Evolutionary conservation across 2,113 vertebrate species (phyloP), one percentile per base, ranked within the genome.

Genomic region (Ornithorhynchus anatinus): DNA sequence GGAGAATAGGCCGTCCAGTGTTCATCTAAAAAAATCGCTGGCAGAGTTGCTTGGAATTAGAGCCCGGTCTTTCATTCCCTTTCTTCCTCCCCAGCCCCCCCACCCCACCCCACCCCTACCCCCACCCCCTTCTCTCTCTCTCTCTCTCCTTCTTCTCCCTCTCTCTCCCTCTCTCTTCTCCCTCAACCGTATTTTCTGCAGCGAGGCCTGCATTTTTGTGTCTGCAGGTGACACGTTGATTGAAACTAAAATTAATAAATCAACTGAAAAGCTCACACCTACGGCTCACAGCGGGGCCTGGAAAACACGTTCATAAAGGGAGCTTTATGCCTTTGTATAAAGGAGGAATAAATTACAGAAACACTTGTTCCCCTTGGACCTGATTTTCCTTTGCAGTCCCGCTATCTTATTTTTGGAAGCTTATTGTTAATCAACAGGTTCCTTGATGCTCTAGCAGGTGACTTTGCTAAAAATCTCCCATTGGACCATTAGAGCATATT

Each of bases 191-290:
- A 88, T 90, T 90, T 92, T 91, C 88, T 79, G 63, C 81, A 75
- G 84, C 14, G 19, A 90, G 85, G 89, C 88, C 86, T 91, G 91
- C 91, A 93, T 93, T 93, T 95, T 90, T 94, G 92, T 92, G 91
- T 92, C 93, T 92, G 92, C 93, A 94, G 93, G 94, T 94, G 93
- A 94, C 92, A 89, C 89, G 91, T 94, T 94, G 93, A 94, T 95
- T 94, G 92, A 94, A 93, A 93, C 92, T 92, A 93, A 94, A 95
- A 94, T 94, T 95, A 94, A 94, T 95, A 94, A 94, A 94, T 94
- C 91, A 93, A 81, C 89, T 90, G 92, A 90, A 92, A 94, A 90
- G 89, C 93, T 93, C 91, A 92, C 92, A 94, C 92, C 93, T 93
- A 94, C 91, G 91, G 93, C 80, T 94, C 93, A 94, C 94, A 94